A percentile compares a stretch with the other conserved stretches of the same genome.
Conservation (phyloP, 2,888 invertebrate species). For the Erpobdella octoculata region DNA sequence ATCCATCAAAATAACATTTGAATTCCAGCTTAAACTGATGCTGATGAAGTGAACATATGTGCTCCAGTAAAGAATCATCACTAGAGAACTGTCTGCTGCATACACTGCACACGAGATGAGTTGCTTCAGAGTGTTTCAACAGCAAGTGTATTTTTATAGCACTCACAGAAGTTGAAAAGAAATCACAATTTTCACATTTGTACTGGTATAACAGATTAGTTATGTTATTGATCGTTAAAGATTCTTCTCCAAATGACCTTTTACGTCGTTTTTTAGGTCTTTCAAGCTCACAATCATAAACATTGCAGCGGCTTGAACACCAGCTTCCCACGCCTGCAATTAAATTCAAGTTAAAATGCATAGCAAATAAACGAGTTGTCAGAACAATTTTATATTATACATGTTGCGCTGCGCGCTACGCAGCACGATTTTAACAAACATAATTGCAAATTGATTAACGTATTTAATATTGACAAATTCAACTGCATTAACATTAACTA, state of each 20-base stretch:
- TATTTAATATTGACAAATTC: too few relatives aligned
- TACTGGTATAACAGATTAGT: conserved; percentile 1
- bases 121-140: neutral
- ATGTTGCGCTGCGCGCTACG: too few relatives aligned
- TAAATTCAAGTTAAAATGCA: too few relatives aligned
- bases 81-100: neutral
- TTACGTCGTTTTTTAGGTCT: too few relatives aligned
- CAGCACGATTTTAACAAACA: neutral
- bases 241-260: neutral
- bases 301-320: neutral
- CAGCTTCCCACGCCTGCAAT: neutral
- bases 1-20: conserved; percentile 18
- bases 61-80: conserved; percentile 15
- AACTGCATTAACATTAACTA: neutral
- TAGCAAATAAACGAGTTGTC: too few relatives aligned
- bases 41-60: conserved; percentile 3
- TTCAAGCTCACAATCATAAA: conserved; percentile 1
- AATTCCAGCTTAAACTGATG: neutral
- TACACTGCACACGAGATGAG: neutral
- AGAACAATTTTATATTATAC: too few relatives aligned
- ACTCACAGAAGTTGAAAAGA: neutral
- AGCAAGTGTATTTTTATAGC: conserved; percentile 9
- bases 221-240: neutral
- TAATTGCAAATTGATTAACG: neutral
- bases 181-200: conserved; percentile 1